Evolutionary conservation across 2,113 vertebrate genomes (phyloP).

Genomic region (Oostethus manadensis): DNA sequence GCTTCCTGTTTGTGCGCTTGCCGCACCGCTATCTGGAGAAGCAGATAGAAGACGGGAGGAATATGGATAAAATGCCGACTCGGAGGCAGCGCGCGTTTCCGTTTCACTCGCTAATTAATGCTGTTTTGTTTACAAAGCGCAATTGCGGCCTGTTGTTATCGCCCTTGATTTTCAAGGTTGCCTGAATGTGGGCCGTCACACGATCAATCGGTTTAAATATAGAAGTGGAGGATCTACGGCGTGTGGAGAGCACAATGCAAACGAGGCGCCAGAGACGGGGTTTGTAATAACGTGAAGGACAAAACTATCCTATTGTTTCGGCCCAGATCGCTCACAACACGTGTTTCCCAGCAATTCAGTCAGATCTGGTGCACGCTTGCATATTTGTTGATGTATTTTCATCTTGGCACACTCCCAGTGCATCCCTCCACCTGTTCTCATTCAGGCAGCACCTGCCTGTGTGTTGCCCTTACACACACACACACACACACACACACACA

Average conservation of each 20-base stretch:
- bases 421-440: constrained; percentile 46
- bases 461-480: constrained; percentile 8
- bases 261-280: constrained; percentile 57
- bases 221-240: constrained; percentile 51
- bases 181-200: constrained; percentile 57
- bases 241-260: constrained; percentile 40
- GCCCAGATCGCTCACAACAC: constrained; percentile 35
- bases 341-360: background rate
- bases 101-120: constrained; percentile 63
- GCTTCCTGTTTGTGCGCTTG: constrained; percentile 56
- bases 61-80: constrained; percentile 52
- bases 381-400: constrained; percentile 12
- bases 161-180: constrained; percentile 67
- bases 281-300: constrained; percentile 60
- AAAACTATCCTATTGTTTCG: constrained; percentile 52
- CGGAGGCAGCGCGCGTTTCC: constrained; percentile 41
- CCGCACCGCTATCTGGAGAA: constrained; percentile 46
- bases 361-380: background rate
- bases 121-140: constrained; percentile 67
- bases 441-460: constrained; percentile 40
- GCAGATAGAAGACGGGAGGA: constrained; percentile 40
- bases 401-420: constrained; percentile 41
- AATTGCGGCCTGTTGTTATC: constrained; percentile 54
- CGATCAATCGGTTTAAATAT: constrained; percentile 63
- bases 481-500: constrained; percentile 7